Conservation (phyloP, 1,140 invertebrate species). For the Atta texana region DNA sequence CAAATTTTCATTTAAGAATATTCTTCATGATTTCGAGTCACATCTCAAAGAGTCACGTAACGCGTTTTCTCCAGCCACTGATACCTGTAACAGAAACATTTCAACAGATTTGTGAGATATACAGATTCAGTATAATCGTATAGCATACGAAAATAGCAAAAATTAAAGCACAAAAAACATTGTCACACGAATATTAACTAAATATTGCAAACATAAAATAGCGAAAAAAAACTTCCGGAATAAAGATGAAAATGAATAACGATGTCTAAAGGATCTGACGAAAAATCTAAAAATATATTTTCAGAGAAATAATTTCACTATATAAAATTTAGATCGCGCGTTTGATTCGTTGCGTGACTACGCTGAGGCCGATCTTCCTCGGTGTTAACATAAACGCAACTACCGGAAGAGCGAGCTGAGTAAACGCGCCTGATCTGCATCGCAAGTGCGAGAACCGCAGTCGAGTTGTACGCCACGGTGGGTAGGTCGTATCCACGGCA, state of each 20-base stretch:
- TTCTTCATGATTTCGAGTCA: background rate
- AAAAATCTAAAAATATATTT: background rate
- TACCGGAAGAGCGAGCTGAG: background rate
- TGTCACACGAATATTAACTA: background rate
- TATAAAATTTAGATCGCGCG: background rate
- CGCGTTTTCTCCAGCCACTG: slow-evolving; percentile 6
- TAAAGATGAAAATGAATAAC: background rate
- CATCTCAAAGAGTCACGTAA: background rate
- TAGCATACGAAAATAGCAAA: background rate
- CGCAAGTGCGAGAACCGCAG: slow-evolving; percentile 67
- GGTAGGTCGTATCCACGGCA: too few species aligned
- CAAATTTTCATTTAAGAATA: slow-evolving; percentile 28
- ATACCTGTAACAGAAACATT: slow-evolving; percentile 74
- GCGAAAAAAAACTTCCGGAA: background rate
- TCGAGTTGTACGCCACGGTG: background rate
- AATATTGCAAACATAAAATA: background rate
- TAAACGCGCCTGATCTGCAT: slow-evolving; percentile 66
- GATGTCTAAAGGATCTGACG: background rate
- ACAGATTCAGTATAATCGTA: background rate
- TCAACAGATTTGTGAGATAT: background rate
- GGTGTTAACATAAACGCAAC: slow-evolving; percentile 32
- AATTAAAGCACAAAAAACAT: background rate
- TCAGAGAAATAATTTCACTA: background rate
- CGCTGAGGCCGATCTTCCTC: slow-evolving; percentile 12
- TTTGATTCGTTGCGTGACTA: background rate